Evolutionary conservation across 2,888 invertebrate species (phyloP), one percentile per base, ranked within the genome.

Genomic region (Lomographa bimaculata): DNA sequence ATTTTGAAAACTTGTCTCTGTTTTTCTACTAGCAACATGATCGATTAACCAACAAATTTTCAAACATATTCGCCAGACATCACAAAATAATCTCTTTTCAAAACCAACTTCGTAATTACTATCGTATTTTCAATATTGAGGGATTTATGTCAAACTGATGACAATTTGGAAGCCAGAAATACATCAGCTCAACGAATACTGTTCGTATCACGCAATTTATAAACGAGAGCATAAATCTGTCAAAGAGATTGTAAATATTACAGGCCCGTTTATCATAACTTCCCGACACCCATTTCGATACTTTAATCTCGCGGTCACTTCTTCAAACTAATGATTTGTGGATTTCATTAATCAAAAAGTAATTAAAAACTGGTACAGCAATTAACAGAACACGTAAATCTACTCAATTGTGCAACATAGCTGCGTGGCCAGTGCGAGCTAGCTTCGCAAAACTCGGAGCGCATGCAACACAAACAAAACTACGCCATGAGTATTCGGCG

Each of bases 221-320:
- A 6, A 7, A 7, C 8, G 7, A n/a, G 7, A 6, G 17, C 27
- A 10, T 19, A 29, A 19, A 43, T 35, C 44, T 42, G 48, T 20
- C 26, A 1, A 9, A 26, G 16, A 12, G 7, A 11, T 6, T n/a
- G 4, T n/a, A 23, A 6, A 19, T 5, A 6, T 28, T n/a, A 9
- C 10, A 5, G 5, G 8, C 10, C 29, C 9, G 16, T 10, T 11
- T 16, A 8, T 24, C 17, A 29, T 7, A 20, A 20, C 12, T n/a
- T 12, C 7, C 5, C 19, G 29, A 43, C 18, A 25, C 3, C 14
- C 14, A 20, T 3, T 20, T 34, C n/a, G 21, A 30, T 7, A 43
- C 25, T 42, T 42, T 47, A 47, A 39, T 47, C 39, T 28, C 21
- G 11, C 30, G 36, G 33, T 43, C 36, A 35, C 20, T 20, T 19